Base-by-base conservation (phyloP, 2,797 vertebrate genomes). In the Betta splendens region DNA sequence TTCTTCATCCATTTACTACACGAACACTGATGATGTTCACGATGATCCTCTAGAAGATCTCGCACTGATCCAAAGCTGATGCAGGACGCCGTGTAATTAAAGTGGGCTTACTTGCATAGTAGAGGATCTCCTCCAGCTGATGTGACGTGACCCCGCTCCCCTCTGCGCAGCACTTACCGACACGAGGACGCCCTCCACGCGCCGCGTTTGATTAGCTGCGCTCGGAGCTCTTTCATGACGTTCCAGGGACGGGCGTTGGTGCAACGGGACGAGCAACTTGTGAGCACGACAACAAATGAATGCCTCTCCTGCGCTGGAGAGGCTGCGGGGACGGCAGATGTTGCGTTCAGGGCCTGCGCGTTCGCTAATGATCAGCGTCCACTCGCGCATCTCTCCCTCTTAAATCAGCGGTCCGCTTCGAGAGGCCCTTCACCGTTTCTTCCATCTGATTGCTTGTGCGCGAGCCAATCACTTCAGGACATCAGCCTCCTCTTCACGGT, bases 401-500 rank as follows among this genome's bases (percentile, higher is more conserved):
- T 72, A 84, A 90, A 92, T 92, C 91, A 92, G 86, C 81, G 63
- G 69, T 23, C 72, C 60, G 63, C 72, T 63, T 49, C 7, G 82
- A 92, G 89, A 75, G 88, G 26, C 43, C 79, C 87, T 91, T 77
- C 64, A 79, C 56, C 26, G 55, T 74, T 72, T 75, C 81, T 88
- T 63, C 75, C 45, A 51, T 79, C 81, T 92, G 92, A 93, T 93
- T 93, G 89, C 87, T 62, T 81, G 79, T 68, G 69, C 79, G 84
- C 80, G 84, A 84, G 84, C 85, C 89, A 92, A 91, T 93, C 90
- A 89, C 89, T 93, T 89, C 62, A 91, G 61, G 73, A 78, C 70
- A 79, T 88, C 77, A 82, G 75, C 81, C 74, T 50, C 52, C 68
- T 83, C 81, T 81, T 75, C 72, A 78, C 44, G 18, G 53, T 31